phyloP scores from a whole-genome alignment of 2,797 vertebrate genomes.

The Cossypha polioptera region DNA sequence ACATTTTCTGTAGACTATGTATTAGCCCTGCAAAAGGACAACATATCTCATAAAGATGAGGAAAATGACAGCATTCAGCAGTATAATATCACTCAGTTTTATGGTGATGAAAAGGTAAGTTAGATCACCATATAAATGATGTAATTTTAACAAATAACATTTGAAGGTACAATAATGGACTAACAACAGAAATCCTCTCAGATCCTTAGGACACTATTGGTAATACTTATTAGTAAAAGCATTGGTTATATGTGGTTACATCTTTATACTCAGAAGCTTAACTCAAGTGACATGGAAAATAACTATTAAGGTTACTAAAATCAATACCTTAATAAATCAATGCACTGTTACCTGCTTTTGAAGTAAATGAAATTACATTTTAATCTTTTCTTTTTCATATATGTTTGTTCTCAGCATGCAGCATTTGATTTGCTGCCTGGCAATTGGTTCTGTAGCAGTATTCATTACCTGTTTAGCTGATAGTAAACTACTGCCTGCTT shows the following conservation, averaged over 20 bases:
- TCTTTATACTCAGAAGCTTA: not conserved
- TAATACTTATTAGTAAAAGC: not conserved
- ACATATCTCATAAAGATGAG: not conserved
- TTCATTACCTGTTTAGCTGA: conserved; percentile 43
- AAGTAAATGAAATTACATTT: conserved; percentile 35
- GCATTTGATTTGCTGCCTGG: not conserved
- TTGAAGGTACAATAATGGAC: not conserved
- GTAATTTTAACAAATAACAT: not conserved
- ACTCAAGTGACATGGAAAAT: not conserved
- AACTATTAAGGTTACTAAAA: not conserved
- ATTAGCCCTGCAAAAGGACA: not conserved
- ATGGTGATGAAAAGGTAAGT: not conserved
- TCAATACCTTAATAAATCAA: not conserved
- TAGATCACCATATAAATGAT: not conserved
- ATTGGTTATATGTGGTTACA: not conserved
- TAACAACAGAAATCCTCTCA: not conserved
- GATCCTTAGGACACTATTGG: not conserved
- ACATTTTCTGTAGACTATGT: not conserved
- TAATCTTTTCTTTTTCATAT: conserved; percentile 24
- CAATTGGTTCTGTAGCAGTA: conserved; percentile 15
- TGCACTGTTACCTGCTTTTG: not conserved
- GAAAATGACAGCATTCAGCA: not conserved
- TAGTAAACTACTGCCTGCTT: not conserved
- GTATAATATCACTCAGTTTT: not conserved
- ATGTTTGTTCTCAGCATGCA: not conserved